A percentile compares a stretch with the other conserved stretches of the same genome.
These are phyloP conservation scores for Diarsia dahlii DNA, from an alignment of 2,888 invertebrate genomes.

Conservation along the genomic window DNA sequence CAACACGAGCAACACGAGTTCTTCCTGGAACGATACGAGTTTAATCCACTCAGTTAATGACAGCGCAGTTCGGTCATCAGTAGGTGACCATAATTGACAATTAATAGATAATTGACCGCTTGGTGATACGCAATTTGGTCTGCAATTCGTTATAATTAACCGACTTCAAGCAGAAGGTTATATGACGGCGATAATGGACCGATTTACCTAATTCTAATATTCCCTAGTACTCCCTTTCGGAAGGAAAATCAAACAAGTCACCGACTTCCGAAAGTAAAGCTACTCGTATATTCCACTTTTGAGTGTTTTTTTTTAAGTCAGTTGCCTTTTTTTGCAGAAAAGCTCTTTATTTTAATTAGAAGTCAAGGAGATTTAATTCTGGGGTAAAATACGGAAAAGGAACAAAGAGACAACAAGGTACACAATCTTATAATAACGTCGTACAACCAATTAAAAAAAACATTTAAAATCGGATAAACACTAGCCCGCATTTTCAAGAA, in stretches of 20 bases:
- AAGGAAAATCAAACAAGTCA: no score
- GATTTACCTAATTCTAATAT: no score
- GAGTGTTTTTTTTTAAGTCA: no score
- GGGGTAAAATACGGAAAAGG: neutral
- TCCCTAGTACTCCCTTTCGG: no score
- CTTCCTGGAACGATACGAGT: constrained; percentile 26
- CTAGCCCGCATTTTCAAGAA: no score
- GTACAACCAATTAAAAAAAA: neutral
- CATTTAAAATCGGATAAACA: neutral
- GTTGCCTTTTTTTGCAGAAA: no score
- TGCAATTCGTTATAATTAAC: neutral
- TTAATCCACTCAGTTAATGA: constrained; percentile 13
- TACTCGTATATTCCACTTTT: no score
- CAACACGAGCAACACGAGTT: neutral
- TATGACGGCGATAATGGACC: no score
- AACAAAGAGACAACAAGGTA: no score
- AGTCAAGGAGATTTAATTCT: neutral
- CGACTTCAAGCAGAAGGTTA: no score
- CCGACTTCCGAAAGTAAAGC: no score
- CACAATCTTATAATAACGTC: neutral
- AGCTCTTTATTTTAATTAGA: neutral
- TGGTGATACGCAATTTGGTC: neutral
- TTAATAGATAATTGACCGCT: constrained; percentile 27
- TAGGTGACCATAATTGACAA: neutral
- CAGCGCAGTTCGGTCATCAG: neutral